Conservation (phyloP, 2,888 invertebrate species). For the Lithophane ornitopus region DNA sequence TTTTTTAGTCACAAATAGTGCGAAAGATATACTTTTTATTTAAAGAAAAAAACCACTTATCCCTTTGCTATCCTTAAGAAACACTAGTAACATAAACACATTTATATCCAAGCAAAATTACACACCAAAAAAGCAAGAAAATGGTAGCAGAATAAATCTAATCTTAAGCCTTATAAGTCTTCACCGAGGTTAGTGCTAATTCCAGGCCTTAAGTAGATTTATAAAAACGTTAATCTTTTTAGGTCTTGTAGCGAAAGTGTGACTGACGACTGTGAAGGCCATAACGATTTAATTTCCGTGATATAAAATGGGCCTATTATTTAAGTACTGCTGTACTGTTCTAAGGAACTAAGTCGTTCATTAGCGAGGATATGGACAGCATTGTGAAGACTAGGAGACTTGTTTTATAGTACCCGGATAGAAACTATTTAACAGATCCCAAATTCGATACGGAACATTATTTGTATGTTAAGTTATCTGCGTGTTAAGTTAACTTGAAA, state of each 20-base stretch:
- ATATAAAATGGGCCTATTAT: conserved; percentile 19
- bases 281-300: conserved; percentile 16
- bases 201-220: conserved; percentile 42
- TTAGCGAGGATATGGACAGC: not conserved
- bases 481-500: not conserved
- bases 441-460: not conserved
- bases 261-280: conserved; percentile 5
- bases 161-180: conserved; percentile 40
- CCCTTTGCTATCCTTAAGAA: not conserved
- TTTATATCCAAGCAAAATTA: not conserved
- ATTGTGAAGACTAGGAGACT: not conserved
- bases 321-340: not conserved
- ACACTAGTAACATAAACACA: not conserved
- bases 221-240: conserved; percentile 54
- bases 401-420: not conserved
- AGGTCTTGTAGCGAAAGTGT: conserved; percentile 9
- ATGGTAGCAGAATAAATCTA: conserved; percentile 45
- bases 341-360: conserved; percentile 26
- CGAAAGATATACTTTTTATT: no score
- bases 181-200: conserved; percentile 31
- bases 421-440: not conserved
- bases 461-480: not conserved
- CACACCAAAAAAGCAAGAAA: not conserved
- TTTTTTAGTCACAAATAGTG: not conserved
- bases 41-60: not conserved